Conservation (phyloP, 2,113 vertebrate species). For the Austrofundulus limnaeus region DNA sequence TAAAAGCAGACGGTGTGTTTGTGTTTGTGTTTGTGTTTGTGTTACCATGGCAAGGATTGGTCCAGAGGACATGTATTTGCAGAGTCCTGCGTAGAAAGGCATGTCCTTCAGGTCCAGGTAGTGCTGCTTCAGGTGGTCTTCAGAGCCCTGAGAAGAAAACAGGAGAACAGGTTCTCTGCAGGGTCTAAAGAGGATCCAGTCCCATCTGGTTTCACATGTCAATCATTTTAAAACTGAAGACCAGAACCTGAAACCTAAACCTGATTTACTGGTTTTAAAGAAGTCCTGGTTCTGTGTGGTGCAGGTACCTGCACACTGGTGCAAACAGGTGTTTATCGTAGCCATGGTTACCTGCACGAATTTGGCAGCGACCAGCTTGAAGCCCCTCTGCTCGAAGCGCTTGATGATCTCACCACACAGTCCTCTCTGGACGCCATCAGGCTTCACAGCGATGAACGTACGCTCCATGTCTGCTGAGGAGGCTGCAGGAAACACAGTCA, state of each 20-base stretch:
- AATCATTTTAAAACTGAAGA: no score
- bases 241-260: no score
- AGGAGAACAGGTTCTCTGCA: background rate
- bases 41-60: slow-evolving; percentile 91
- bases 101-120: slow-evolving; percentile 91
- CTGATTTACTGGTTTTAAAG: no score
- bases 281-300: no score
- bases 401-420: slow-evolving; percentile 91
- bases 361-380: slow-evolving; percentile 84
- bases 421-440: slow-evolving; percentile 90
- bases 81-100: slow-evolving; percentile 87
- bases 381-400: slow-evolving; percentile 88
- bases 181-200: no score
- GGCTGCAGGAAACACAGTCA: slow-evolving; percentile 1
- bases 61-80: slow-evolving; percentile 90
- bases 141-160: slow-evolving; percentile 79
- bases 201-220: no score
- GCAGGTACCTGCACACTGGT: no score
- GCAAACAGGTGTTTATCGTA: background rate
- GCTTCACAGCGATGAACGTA: slow-evolving; percentile 93
- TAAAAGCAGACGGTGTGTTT: background rate
- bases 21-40: slow-evolving; percentile 1
- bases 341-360: slow-evolving; percentile 77
- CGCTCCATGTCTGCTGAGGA: slow-evolving; percentile 72
- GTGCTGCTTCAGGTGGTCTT: slow-evolving; percentile 88